phyloP scores from a whole-genome alignment of 2,888 invertebrate genomes.

The Dolomedes plantarius region DNA sequence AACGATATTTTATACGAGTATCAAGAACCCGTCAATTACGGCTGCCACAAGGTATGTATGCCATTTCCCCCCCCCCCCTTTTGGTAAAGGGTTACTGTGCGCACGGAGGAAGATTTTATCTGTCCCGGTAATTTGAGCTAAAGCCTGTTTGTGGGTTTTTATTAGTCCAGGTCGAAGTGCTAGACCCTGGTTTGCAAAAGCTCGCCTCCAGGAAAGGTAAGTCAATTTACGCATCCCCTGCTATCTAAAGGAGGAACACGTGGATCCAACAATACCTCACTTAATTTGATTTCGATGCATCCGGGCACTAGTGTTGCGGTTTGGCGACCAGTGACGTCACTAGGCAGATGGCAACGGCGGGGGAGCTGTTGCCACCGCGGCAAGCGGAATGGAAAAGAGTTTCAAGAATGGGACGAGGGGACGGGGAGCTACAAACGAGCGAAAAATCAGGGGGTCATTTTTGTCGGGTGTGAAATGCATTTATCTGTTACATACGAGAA shows the following conservation, averaged over 20 bases:
- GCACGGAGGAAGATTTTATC: too few species aligned
- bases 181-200: constrained; percentile 15
- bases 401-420: constrained; percentile 5
- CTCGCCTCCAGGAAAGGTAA: constrained; percentile 38
- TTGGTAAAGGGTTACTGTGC: too few species aligned
- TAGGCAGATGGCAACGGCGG: constrained; percentile 52
- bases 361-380: constrained; percentile 63
- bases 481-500: constrained; percentile 21
- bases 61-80: too few species aligned
- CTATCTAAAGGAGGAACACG: constrained; percentile 51
- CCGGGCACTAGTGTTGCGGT: constrained; percentile 59
- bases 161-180: neutral
- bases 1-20: too few species aligned
- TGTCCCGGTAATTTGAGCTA: too few species aligned
- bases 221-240: constrained; percentile 47
- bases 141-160: neutral
- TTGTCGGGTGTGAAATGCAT: constrained; percentile 45
- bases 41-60: too few species aligned
- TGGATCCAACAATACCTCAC: constrained; percentile 67
- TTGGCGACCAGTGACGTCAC: constrained; percentile 58
- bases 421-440: constrained; percentile 41
- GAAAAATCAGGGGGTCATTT: constrained; percentile 61
- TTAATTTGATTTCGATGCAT: constrained; percentile 67
- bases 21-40: too few species aligned
- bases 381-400: constrained; percentile 44